A percentile compares a stretch with the other conserved stretches of the same genome.
Conservation (phyloP, 1,140 invertebrate species). For the Antheraea pernyi region DNA sequence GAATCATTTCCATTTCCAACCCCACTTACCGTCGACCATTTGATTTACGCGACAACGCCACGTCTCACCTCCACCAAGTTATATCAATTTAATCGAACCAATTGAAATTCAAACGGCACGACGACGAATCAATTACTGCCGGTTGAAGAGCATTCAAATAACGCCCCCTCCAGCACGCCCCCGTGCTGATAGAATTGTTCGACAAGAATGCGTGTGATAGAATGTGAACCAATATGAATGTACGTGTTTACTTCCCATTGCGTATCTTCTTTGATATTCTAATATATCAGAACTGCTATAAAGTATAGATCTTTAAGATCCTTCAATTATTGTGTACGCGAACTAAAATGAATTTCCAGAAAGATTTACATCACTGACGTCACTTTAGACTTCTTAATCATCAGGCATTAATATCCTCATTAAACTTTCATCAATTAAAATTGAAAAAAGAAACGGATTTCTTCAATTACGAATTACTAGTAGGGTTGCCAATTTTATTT, state of each 20-base stretch:
- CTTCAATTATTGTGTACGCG: no score
- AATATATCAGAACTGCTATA: not conserved
- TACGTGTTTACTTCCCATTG: conserved; percentile 21
- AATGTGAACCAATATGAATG: conserved; percentile 58
- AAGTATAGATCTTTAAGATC: not conserved
- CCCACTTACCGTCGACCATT: not conserved
- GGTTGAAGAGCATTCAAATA: conserved; percentile 53
- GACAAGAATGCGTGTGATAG: conserved; percentile 70
- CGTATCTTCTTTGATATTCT: not conserved
- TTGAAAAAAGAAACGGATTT: no score
- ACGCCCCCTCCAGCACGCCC: conserved; percentile 30
- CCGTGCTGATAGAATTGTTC: conserved; percentile 62
- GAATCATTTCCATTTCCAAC: not conserved
- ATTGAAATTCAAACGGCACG: conserved; percentile 68
- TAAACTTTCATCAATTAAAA: no score
- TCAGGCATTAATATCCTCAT: no score
- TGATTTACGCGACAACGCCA: conserved; percentile 29
- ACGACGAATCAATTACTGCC: conserved; percentile 69
- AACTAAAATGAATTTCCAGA: no score
- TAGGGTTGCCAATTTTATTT: no score
- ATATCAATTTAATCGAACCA: conserved; percentile 65
- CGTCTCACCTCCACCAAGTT: conserved; percentile 34
- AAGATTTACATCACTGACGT: no score
- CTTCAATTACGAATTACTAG: no score
- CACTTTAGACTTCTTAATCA: no score